A percentile compares a stretch with the other conserved stretches of the same genome.
Evolutionary conservation across 2,797 vertebrate genomes (phyloP).

Genomic region (Hippopotamyrus pictus): DNA sequence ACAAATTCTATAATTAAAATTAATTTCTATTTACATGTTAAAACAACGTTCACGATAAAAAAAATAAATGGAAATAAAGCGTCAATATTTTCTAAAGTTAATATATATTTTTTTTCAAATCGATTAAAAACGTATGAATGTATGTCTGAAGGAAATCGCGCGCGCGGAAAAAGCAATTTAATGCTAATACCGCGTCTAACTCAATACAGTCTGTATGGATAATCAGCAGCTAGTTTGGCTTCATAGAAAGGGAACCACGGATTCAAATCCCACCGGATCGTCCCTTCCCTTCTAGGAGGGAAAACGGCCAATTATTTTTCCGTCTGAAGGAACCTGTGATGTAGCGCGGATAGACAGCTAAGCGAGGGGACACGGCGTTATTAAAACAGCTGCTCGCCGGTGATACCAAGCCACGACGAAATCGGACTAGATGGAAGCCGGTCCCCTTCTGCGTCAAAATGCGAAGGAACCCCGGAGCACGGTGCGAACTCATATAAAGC

Average conservation of each 20-base stretch:
- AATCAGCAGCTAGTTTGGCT: conserved; percentile 29
- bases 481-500: neutral
- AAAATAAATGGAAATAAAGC: neutral
- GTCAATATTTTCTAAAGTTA: neutral
- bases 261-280: conserved; percentile 52
- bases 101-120: neutral
- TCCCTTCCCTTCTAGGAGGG: conserved; percentile 39
- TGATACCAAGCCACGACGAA: neutral
- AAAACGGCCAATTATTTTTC: conserved; percentile 75
- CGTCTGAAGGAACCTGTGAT: conserved; percentile 73
- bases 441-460: neutral
- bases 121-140: neutral
- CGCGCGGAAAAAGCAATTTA: conserved; percentile 34
- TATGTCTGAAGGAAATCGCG: conserved; percentile 5
- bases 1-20: neutral
- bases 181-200: conserved; percentile 17
- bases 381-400: conserved; percentile 51
- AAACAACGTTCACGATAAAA: neutral
- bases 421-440: neutral
- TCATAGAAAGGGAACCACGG: conserved; percentile 32
- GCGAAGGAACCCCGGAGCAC: neutral
- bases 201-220: conserved; percentile 18
- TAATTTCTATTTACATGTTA: neutral
- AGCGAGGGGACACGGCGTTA: conserved; percentile 54
- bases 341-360: conserved; percentile 65